These are phyloP conservation scores for Cephus runcator DNA, from an alignment of 2,888 invertebrate species.

Conservation along the genomic window DNA sequence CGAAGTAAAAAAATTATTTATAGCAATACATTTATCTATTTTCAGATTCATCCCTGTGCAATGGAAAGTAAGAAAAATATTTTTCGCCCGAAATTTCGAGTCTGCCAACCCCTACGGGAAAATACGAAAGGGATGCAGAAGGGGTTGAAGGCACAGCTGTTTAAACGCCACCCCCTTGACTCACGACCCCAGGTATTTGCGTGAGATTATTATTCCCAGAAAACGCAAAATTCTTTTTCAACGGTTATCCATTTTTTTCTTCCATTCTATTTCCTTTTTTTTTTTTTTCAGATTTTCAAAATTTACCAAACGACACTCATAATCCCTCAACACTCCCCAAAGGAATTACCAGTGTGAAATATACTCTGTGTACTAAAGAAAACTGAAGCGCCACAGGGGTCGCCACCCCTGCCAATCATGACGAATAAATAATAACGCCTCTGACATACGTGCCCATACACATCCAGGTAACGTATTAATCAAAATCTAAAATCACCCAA, in stretches of 20 bases:
- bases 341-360: not conserved
- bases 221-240: not conserved
- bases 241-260: not conserved
- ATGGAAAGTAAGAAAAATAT: slow-evolving; percentile 33
- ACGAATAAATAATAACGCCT: slow-evolving; percentile 21
- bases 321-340: not conserved
- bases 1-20: not conserved
- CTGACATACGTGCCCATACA: not conserved
- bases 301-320: not conserved
- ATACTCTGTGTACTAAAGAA: not conserved
- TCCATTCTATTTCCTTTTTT: not conserved
- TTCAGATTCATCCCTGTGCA: not conserved
- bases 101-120: slow-evolving; percentile 26
- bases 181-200: slow-evolving; percentile 11
- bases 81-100: slow-evolving; percentile 34
- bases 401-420: slow-evolving; percentile 20
- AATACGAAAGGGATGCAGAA: slow-evolving; percentile 27
- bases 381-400: not conserved
- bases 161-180: slow-evolving; percentile 41
- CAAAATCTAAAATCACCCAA: not conserved
- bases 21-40: not conserved
- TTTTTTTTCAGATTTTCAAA: not conserved
- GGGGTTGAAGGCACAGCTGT: slow-evolving; percentile 51
- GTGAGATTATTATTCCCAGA: not conserved
- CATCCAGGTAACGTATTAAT: not conserved